Evolutionary conservation across 2,888 invertebrate genomes (phyloP).

Genomic region (Terebella lapidaria): DNA sequence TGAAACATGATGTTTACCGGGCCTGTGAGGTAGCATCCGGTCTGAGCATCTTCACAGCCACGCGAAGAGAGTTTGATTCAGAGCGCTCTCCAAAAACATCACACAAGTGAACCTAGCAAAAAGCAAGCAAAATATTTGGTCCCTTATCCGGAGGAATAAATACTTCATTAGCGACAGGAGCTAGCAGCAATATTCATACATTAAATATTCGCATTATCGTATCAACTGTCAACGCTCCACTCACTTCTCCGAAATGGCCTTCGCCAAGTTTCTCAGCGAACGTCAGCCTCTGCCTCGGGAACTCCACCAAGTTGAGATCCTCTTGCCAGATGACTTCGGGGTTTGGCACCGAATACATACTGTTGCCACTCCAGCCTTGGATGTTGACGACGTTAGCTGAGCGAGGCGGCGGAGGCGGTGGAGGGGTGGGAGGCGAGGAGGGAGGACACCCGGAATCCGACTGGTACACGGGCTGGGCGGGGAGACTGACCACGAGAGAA

Average conservation of each 20-base stretch:
- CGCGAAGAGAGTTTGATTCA: slow-evolving; percentile 63
- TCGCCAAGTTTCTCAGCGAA: slow-evolving; percentile 83
- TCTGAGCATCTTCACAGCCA: slow-evolving; percentile 79
- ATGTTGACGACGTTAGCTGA: neutral
- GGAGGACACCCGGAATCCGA: neutral
- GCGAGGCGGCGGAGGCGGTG: slow-evolving; percentile 6
- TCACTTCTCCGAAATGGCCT: slow-evolving; percentile 54
- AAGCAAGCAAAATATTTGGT: no score
- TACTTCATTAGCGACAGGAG: no score
- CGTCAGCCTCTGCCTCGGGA: slow-evolving; percentile 74
- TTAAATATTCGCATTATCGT: neutral
- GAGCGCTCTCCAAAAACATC: slow-evolving; percentile 67
- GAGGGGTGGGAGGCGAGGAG: neutral
- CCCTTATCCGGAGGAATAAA: no score
- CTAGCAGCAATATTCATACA: no score
- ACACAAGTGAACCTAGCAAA: slow-evolving; percentile 69
- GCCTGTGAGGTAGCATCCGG: slow-evolving; percentile 67
- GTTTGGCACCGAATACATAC: slow-evolving; percentile 56
- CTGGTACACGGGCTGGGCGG: slow-evolving; percentile 1
- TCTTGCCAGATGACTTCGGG: slow-evolving; percentile 30
- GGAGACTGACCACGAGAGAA: slow-evolving; percentile 26
- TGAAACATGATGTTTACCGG: no score
- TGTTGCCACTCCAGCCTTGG: slow-evolving; percentile 53
- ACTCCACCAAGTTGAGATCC: slow-evolving; percentile 62
- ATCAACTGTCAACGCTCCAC: neutral